phyloP scores from a whole-genome alignment of 2,797 vertebrate species.

The Chaetophractus vellerosus region DNA sequence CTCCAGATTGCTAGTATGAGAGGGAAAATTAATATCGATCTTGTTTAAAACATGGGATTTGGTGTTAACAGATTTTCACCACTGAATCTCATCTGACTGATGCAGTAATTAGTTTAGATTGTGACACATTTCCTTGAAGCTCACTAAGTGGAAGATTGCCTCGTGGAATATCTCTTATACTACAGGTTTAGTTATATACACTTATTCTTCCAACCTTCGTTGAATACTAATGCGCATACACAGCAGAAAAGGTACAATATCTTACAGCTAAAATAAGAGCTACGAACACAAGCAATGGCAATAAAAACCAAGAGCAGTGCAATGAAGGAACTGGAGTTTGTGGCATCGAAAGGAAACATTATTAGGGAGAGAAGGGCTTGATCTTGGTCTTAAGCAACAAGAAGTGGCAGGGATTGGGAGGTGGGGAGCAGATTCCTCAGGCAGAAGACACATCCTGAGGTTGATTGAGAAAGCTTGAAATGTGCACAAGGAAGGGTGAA shows the following conservation, averaged over 20 bases:
- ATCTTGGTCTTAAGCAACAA: background rate
- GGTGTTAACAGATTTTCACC: background rate
- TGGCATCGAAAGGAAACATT: background rate
- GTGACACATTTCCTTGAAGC: slow-evolving; percentile 32
- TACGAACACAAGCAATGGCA: background rate
- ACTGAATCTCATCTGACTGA: background rate
- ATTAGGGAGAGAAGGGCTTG: background rate
- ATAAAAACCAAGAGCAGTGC: background rate
- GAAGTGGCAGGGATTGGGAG: background rate
- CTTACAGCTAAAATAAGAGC: slow-evolving; percentile 12
- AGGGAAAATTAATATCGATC: background rate
- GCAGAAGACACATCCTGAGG: background rate
- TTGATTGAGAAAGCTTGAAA: background rate
- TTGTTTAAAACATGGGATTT: background rate
- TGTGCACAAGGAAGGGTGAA: background rate
- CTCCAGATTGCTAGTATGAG: background rate
- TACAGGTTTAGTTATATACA: background rate
- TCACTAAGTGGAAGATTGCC: background rate
- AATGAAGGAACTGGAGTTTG: background rate
- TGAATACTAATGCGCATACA: background rate
- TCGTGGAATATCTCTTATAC: background rate
- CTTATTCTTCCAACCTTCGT: background rate
- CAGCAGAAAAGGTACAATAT: slow-evolving; percentile 6
- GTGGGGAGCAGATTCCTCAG: rapidly evolving
- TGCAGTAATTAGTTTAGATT: background rate